These are phyloP conservation scores for Orchestia grillus DNA, from an alignment of 1,140 invertebrate species.

Conservation along the genomic window DNA sequence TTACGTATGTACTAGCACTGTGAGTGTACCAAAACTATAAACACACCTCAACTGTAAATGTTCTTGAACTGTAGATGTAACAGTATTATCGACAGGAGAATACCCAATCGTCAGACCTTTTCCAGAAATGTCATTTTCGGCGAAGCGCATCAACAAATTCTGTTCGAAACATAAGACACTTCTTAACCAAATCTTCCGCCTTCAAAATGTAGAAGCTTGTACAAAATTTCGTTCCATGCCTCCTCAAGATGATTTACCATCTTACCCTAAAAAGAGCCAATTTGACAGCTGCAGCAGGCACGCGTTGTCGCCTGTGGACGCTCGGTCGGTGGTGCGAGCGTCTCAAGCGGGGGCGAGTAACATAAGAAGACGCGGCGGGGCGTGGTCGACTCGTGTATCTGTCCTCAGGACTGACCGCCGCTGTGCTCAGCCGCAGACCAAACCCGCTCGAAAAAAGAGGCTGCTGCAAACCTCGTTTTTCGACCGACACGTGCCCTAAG, in stretches of 20 bases:
- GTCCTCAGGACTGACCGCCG: neutral
- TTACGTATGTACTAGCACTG: neutral
- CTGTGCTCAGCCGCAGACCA: constrained; percentile 1
- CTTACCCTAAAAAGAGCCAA: neutral
- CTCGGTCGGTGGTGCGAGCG: neutral
- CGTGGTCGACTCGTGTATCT: neutral
- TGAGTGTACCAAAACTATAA: neutral
- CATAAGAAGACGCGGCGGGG: neutral
- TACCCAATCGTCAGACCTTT: too few species aligned
- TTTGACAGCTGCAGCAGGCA: neutral
- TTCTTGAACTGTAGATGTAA: too few species aligned
- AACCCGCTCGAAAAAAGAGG: neutral
- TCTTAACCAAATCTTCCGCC: too few species aligned
- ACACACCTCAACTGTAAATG: too few species aligned
- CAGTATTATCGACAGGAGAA: too few species aligned
- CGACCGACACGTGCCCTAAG: neutral
- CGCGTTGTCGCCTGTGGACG: neutral
- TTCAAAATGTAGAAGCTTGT: neutral
- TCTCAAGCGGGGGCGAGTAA: too few species aligned
- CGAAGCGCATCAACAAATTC: too few species aligned
- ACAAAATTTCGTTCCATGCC: neutral
- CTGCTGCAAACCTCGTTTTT: neutral
- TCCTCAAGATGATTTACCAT: neutral
- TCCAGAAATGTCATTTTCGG: too few species aligned
- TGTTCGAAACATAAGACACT: too few species aligned